Conservation (phyloP, 2,797 vertebrate genomes). For the Crocidura indochinensis region DNA sequence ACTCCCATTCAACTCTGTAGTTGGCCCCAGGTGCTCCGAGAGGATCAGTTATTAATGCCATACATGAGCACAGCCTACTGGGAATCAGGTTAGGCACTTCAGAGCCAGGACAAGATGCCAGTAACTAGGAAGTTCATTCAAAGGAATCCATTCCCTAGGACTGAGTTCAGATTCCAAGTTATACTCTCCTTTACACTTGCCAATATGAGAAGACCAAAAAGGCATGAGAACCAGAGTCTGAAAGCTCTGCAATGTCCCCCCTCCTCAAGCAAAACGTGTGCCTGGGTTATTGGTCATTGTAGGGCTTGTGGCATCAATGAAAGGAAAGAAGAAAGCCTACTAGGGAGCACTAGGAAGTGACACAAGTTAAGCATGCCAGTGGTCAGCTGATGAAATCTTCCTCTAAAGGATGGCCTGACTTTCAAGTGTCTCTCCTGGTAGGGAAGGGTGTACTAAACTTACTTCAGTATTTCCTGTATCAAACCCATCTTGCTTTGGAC, state of each 20-base stretch:
- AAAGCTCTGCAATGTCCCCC: not conserved
- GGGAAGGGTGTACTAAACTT: not conserved
- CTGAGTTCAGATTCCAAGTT: not conserved
- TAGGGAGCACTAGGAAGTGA: not conserved
- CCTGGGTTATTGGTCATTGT: not conserved
- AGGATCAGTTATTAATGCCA: not conserved
- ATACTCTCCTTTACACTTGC: not conserved
- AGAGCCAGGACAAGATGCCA: constrained; percentile 53
- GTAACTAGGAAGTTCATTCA: not conserved
- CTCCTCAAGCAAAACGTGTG: not conserved
- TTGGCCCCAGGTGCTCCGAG: not conserved
- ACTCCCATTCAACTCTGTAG: not conserved
- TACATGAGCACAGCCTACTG: not conserved
- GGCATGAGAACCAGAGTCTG: not conserved
- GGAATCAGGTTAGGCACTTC: constrained; percentile 29
- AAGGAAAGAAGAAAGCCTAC: not conserved
- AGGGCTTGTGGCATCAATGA: not conserved
- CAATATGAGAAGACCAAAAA: not conserved
- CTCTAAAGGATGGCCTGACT: not conserved
- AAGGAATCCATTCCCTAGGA: not conserved
- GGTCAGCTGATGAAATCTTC: not conserved
- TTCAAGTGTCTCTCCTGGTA: no score
- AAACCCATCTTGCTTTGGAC: not conserved
- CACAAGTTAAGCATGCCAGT: not conserved
- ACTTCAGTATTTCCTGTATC: not conserved